Percentiles rank a stretch among this genome's conserved stretches.
Evolutionary conservation across 2,113 vertebrate species (phyloP).

Genomic region (Saccopteryx bilineata): DNA sequence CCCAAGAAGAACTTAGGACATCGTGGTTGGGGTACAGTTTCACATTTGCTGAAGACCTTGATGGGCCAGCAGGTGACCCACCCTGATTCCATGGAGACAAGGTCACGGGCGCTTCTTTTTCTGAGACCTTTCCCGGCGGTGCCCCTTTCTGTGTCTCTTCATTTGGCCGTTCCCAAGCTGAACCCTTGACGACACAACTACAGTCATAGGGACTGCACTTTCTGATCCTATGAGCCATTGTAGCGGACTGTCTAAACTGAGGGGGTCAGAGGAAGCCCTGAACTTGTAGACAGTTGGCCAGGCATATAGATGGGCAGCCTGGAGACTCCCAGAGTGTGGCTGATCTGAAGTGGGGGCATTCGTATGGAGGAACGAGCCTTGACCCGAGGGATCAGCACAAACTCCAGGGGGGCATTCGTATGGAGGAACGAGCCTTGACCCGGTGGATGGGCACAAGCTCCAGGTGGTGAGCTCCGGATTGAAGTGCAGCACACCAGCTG

Average conservation of each 20-base stretch:
- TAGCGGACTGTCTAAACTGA: accelerated
- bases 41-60: accelerated
- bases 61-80: accelerated
- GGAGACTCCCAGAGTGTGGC: too few relatives aligned
- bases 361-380: accelerated
- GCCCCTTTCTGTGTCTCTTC: not conserved
- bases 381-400: not conserved
- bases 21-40: accelerated
- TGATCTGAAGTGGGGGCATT: accelerated
- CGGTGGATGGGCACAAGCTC: too few relatives aligned
- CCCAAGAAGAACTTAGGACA: accelerated
- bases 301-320: not conserved
- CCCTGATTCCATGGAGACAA: accelerated
- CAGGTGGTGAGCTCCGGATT: accelerated
- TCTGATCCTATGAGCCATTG: not conserved
- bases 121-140: too few relatives aligned
- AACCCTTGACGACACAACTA: not conserved
- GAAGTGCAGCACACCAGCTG: not conserved
- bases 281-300: not conserved
- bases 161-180: accelerated
- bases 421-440: not conserved
- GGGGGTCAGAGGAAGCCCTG: accelerated
- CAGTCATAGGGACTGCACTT: accelerated
- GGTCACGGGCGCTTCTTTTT: accelerated
- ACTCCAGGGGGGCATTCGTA: accelerated